Evolutionary conservation across 1,140 invertebrate species (phyloP), one percentile per base, ranked within the genome.

Genomic region (Saccostrea cuccullata): DNA sequence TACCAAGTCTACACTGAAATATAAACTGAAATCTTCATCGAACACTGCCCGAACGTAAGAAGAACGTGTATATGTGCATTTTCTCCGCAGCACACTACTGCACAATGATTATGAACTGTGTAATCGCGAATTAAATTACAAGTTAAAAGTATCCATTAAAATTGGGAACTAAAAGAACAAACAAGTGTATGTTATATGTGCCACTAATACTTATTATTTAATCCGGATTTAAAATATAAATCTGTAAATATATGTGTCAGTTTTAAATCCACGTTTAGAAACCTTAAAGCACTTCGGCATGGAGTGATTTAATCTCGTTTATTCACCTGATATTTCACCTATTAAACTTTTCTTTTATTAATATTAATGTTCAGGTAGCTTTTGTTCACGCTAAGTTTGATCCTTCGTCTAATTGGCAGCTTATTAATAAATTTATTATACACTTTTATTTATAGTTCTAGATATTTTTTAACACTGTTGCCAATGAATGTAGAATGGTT

Each of bases 161-260:
- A 77, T 30, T 77, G 13, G 26, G 23, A 67, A n/a, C 2, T 67
- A 17, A 23, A 67, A 23, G 60, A 67, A 77, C 23, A 36, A 77
- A 64, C 58, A 17, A 6, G 15, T 64, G 15, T 64, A 20, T 64
- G 58, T 64, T 64, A 64, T 20, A n/a, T 20, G 58, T 64, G 17
- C 15, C 26, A 15, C 70, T 77, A 67, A 47, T 77, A 23, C 26
- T 77, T 40, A 77, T 77, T 15, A 15, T 77, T 77, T 77, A 77
- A 77, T 77, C 70, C 26, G 12, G 23, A 77, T 77, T 77, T 77
- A 36, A 77, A 77, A 36, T 12, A 30, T 77, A 23, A 77, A 77
- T 77, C 70, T 40, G 13, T 15, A 64, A 64, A 77, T 77, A 77
- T 77, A 30, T 77, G 70, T 77, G 70, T 77, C 70, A 36, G 15